Percentiles rank a stretch among this genome's conserved stretches.
Conservation (phyloP, 2,113 vertebrate genomes). For the Struthidea cinerea region DNA sequence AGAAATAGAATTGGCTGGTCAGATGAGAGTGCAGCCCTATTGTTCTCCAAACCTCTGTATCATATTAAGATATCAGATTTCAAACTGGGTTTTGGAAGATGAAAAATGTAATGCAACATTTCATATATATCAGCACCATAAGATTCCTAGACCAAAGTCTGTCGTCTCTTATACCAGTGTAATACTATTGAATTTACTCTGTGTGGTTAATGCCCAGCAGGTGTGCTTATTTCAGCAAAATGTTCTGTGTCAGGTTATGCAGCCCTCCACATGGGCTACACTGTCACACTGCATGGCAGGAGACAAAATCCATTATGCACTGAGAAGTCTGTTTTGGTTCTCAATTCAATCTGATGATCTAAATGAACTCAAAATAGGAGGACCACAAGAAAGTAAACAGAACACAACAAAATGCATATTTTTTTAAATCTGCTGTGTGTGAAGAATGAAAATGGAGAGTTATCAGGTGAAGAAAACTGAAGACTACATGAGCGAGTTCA, state of each 20-base stretch:
- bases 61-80: background rate
- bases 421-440: background rate
- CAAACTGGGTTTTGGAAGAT: background rate
- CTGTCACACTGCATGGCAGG: background rate
- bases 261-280: background rate
- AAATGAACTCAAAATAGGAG: background rate
- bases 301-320: background rate
- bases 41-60: background rate
- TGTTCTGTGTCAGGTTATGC: background rate
- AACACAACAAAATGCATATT: rapidly evolving
- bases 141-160: background rate
- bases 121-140: background rate
- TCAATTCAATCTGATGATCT: background rate
- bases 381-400: background rate
- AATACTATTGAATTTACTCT: background rate
- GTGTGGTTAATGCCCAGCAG: background rate
- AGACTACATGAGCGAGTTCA: background rate
- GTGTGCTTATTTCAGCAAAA: slow-evolving; percentile 5
- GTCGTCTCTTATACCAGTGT: background rate
- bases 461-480: background rate
- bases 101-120: background rate
- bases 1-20: background rate
- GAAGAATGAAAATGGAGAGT: background rate
- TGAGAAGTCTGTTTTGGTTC: background rate
- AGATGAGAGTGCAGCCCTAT: background rate